phyloP scores from a whole-genome alignment of 2,888 invertebrate genomes.

The Amblyteles armatorius region DNA sequence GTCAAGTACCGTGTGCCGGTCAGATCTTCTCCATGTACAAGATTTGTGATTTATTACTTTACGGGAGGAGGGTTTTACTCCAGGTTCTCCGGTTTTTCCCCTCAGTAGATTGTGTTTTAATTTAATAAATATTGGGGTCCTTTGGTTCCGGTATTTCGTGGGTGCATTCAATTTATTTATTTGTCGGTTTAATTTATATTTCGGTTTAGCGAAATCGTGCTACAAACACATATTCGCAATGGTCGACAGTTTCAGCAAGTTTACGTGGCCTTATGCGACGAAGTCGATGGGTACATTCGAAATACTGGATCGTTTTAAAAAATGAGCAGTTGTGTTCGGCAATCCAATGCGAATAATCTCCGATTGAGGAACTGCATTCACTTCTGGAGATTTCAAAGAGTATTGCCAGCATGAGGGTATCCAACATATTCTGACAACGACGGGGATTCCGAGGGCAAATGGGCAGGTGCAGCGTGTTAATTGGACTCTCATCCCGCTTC shows the following conservation, averaged over 20 bases:
- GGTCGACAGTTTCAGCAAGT: slow-evolving; percentile 74
- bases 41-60: slow-evolving; percentile 57
- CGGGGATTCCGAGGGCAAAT: slow-evolving; percentile 73
- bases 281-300: slow-evolving; percentile 75
- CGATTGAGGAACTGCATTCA: slow-evolving; percentile 81
- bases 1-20: too few species aligned
- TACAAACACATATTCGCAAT: slow-evolving; percentile 65
- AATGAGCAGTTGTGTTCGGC: slow-evolving; percentile 79
- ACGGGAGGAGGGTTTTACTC: background rate
- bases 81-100: too few species aligned
- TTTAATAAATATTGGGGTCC: too few species aligned
- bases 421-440: slow-evolving; percentile 72
- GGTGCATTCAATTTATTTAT: too few species aligned
- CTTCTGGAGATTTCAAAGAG: slow-evolving; percentile 76
- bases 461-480: slow-evolving; percentile 54
- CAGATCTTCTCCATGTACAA: background rate
- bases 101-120: too few species aligned
- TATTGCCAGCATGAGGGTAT: slow-evolving; percentile 74
- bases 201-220: too few species aligned
- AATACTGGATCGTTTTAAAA: slow-evolving; percentile 74
- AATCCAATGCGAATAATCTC: slow-evolving; percentile 75
- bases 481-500: slow-evolving; percentile 40
- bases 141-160: too few species aligned
- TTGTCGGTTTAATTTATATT: too few species aligned
- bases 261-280: slow-evolving; percentile 76